Conservation (phyloP, 2,888 invertebrate species). For the Tinea semifulvella region DNA sequence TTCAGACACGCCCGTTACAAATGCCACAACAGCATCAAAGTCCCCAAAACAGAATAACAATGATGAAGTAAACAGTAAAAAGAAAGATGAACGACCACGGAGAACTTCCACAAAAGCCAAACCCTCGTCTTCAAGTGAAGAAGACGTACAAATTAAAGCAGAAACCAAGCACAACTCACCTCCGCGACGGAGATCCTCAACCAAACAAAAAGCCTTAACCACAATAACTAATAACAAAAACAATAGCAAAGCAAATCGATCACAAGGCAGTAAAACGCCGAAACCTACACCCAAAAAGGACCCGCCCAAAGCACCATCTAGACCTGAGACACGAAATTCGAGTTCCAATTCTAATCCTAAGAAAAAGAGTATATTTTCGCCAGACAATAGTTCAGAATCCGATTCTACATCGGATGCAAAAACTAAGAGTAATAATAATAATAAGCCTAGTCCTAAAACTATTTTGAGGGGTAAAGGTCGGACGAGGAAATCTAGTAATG, state of each 20-base stretch:
- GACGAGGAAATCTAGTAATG: slow-evolving; percentile 48
- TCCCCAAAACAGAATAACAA: slow-evolving; percentile 42
- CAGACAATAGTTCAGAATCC: slow-evolving; percentile 71
- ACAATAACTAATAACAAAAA: slow-evolving; percentile 69
- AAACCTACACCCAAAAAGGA: slow-evolving; percentile 52
- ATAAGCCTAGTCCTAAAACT: slow-evolving; percentile 29
- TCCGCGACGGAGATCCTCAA: slow-evolving; percentile 58
- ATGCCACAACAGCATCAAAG: slow-evolving; percentile 25
- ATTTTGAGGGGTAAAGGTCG: slow-evolving; percentile 31
- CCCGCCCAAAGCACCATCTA: slow-evolving; percentile 23
- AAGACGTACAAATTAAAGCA: slow-evolving; percentile 55
- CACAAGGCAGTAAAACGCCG: slow-evolving; percentile 50
- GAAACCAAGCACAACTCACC: slow-evolving; percentile 42
- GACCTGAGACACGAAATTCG: slow-evolving; percentile 24
- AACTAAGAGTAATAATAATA: slow-evolving; percentile 24
- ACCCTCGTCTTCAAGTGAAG: slow-evolving; percentile 69
- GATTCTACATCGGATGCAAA: no score
- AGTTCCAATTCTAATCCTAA: slow-evolving; percentile 43
- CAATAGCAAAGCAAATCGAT: slow-evolving; percentile 52
- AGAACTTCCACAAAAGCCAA: slow-evolving; percentile 45
- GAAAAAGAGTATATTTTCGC: slow-evolving; percentile 84
- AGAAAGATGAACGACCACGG: slow-evolving; percentile 43
- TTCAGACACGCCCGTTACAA: slow-evolving; percentile 20
- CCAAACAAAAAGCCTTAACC: slow-evolving; percentile 71
- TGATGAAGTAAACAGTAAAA: slow-evolving; percentile 34